These are phyloP conservation scores for Azemiops feae DNA, from an alignment of 2,113 vertebrate species.

Conservation along the genomic window DNA sequence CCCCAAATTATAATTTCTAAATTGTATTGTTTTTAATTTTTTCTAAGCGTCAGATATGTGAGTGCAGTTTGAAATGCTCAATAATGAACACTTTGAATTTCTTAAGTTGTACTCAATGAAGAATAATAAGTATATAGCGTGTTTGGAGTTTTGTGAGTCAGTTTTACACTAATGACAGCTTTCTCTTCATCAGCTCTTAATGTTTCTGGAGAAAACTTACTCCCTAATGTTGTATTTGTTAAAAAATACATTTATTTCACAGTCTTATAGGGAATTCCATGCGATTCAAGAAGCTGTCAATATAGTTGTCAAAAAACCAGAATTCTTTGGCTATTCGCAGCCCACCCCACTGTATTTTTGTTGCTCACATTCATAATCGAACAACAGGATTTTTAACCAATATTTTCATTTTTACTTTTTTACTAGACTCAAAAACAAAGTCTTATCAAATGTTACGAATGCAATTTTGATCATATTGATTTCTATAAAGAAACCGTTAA, in stretches of 20 bases:
- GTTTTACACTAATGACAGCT: not conserved
- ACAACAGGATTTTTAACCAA: not conserved
- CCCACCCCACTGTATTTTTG: not conserved
- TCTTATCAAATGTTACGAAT: slow-evolving; percentile 4
- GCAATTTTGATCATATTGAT: slow-evolving; percentile 5
- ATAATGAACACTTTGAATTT: not conserved
- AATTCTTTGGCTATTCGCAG: not conserved
- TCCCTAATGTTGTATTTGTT: slow-evolving; percentile 30
- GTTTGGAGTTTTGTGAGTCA: slow-evolving; percentile 27
- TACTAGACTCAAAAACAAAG: not conserved
- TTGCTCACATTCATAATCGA: not conserved
- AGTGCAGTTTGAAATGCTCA: slow-evolving; percentile 27
- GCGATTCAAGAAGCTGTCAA: not conserved
- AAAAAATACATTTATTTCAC: slow-evolving; percentile 38
- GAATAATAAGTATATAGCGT: slow-evolving; percentile 16
- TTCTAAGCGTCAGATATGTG: slow-evolving; percentile 24
- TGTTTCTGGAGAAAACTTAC: slow-evolving; percentile 56
- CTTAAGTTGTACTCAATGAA: slow-evolving; percentile 40
- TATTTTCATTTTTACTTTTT: slow-evolving; percentile 9
- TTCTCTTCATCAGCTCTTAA: slow-evolving; percentile 15
- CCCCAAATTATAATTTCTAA: not conserved
- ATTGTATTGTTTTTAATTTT: not conserved
- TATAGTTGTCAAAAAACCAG: not conserved
- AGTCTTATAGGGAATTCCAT: not conserved
- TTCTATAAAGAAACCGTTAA: slow-evolving; percentile 26